Evolutionary conservation across 2,113 vertebrate species (phyloP), one percentile per base, ranked within the genome.

Genomic region (Stomatorhinus ivindoensis): DNA sequence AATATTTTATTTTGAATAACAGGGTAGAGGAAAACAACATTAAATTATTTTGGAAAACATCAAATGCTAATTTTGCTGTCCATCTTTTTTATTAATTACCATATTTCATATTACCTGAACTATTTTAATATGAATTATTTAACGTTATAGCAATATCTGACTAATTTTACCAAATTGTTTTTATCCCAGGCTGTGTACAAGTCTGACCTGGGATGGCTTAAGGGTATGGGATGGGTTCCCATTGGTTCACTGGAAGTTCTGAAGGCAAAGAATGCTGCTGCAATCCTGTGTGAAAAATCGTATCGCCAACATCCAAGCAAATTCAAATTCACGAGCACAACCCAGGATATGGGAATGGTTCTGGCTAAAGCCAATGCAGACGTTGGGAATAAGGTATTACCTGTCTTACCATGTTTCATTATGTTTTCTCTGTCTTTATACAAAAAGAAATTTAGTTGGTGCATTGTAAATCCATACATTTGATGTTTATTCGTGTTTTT

Each of bases 211-310:
- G 95, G 93, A 90, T 93, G 92, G 97, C 58, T 65, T 65, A 65
- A 0, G 58, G 58, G 58, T 65, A 2, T 27, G n/a, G 58, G 58
- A 65, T 65, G 97, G 97, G 95, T 97, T 27, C 96, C 97, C 0
- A 95, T 97, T 87, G 97, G 95, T 42, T 97, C 97, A 42, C 0
- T 97, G 42, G 97, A 97, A 73, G 95, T 96, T 88, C 93, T 95
- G 91, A 97, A 96, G 90, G 94, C 19, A 2, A 97, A 96, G 92
- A 96, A 93, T 89, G 96, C 96, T 3, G 92, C 92, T 8, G 94
- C 97, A 44, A 91, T 95, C 73, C 92, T 98, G 89, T 96, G 93
- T 85, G 97, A 97, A 2, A 91, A 3, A 10, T 61, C 24, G 0
- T 61, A 61, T 27, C 58, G 58, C 24, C 58, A 61, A 61, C 58